Evolutionary conservation across 2,888 invertebrate species (phyloP).

Genomic region (Amphipyra berbera): DNA sequence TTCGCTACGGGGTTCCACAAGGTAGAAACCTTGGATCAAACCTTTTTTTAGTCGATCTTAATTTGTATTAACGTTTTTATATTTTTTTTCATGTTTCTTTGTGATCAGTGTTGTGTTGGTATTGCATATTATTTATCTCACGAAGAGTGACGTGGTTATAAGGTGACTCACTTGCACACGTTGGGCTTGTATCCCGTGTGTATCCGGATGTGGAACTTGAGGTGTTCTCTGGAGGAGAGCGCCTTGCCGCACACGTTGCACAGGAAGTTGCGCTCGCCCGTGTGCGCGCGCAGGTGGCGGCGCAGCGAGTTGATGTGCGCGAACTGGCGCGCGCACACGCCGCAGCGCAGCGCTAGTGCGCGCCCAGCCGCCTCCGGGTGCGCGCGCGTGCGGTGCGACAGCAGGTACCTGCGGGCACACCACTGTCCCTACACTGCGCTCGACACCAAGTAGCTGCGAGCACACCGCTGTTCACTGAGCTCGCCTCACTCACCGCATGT

Average conservation of each 20-base stretch:
- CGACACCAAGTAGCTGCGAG: too few relatives aligned
- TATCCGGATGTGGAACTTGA: conserved; percentile 91
- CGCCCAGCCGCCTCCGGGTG: conserved; percentile 80
- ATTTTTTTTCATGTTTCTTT: too few relatives aligned
- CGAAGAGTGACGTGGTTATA: too few relatives aligned
- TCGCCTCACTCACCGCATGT: conserved; percentile 74
- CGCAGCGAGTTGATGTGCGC: conserved; percentile 87
- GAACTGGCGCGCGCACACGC: conserved; percentile 83
- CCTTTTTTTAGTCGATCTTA: too few relatives aligned
- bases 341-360: conserved; percentile 80
- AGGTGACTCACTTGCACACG: conserved; percentile 81
- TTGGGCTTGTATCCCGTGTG: conserved; percentile 91
- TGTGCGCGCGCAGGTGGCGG: conserved; percentile 84
- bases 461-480: not conserved
- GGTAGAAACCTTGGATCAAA: conserved; percentile 3
- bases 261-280: conserved; percentile 88
- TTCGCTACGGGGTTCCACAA: not conserved
- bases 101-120: too few relatives aligned
- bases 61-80: too few relatives aligned
- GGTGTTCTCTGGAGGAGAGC: conserved; percentile 89
- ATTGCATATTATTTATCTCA: too few relatives aligned
- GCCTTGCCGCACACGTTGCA: conserved; percentile 91
- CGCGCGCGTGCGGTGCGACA: conserved; percentile 78
- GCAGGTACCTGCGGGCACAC: conserved; percentile 64
- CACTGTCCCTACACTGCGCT: too few relatives aligned